Conservation (phyloP, 1,140 invertebrate genomes). For the Panagrolaimus sp. region DNA sequence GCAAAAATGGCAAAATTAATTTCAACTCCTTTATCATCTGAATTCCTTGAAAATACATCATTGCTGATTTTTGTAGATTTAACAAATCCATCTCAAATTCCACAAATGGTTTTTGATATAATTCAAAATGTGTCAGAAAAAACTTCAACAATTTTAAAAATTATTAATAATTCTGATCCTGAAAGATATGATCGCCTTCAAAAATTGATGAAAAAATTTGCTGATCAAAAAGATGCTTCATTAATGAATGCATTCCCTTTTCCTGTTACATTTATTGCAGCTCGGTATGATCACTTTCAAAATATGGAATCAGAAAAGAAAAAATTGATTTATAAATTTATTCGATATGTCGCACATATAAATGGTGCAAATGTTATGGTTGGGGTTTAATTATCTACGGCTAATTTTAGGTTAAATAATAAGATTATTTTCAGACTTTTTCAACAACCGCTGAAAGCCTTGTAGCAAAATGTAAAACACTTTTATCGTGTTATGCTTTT, state of each 20-base stretch:
- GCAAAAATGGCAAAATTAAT: constrained; percentile 11
- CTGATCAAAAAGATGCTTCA: background rate
- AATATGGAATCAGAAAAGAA: background rate
- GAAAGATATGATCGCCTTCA: background rate
- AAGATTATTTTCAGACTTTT: background rate
- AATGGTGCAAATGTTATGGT: constrained; percentile 4
- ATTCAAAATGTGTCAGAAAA: background rate
- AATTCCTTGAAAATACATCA: background rate
- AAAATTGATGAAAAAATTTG: background rate
- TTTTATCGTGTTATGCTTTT: background rate
- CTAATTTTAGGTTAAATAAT: background rate
- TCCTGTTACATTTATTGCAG: constrained; percentile 5
- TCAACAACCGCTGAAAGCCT: background rate
- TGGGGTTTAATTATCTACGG: background rate
- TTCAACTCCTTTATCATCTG: background rate
- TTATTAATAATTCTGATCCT: constrained; percentile 9
- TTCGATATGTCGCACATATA: constrained; percentile 5
- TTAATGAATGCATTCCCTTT: background rate
- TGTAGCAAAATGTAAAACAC: constrained; percentile 5
- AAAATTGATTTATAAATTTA: constrained; percentile 8
- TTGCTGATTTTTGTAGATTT: background rate
- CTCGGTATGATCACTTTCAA: constrained; percentile 5
- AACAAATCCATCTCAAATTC: background rate
- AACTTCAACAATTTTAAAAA: background rate
- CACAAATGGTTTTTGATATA: background rate